Evolutionary conservation across 2,888 invertebrate species (phyloP), one percentile per base, ranked within the genome.

Genomic region (Trypoxylon attenuatum): DNA sequence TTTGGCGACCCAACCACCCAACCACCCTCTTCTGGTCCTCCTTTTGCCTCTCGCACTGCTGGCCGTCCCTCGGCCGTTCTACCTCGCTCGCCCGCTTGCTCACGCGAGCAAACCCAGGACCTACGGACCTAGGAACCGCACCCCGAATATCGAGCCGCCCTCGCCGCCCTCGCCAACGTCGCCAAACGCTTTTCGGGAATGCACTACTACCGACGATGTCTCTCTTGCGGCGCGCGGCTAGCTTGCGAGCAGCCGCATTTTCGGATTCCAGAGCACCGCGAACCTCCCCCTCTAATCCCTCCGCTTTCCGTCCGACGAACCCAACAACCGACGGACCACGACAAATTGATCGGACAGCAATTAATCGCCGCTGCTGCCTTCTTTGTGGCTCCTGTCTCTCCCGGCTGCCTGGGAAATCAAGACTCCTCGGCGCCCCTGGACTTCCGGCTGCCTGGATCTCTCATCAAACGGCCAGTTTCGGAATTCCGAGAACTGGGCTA

Each of bases 111-210:
- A 80, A 82, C 81, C 81, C 80, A 78, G 81, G 78, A 82, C 69
- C 76, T 73, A 76, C 76, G 73, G 75, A 75, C 73, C 77, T 77
- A 78, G 79, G 83, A 81, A 84, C 84, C 84, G 86, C 86, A 86
- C 85, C 85, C 86, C 84, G 83, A 86, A 85, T 86, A 86, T 86
- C 84, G 85, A 85, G 82, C 84, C 79, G 78, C 75, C 77, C 62
- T 66, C 68, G 52, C 45, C 73, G 6, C n/a, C 33, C n/a, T 13
- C 33, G 33, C 10, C 73, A 62, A 74, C 75, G 76, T 78, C 73
- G 73, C 78, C 74, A 76, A 76, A 81, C 70, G 78, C 79, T 79
- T 79, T 79, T 79, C 75, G 72, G 78, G 75, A 75, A 76, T 69
- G 73, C 69, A 58, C 58, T 59, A 22, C 42, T 51, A 62, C 65